phyloP scores from a whole-genome alignment of 2,888 invertebrate species.

The Girardia tigrina region DNA sequence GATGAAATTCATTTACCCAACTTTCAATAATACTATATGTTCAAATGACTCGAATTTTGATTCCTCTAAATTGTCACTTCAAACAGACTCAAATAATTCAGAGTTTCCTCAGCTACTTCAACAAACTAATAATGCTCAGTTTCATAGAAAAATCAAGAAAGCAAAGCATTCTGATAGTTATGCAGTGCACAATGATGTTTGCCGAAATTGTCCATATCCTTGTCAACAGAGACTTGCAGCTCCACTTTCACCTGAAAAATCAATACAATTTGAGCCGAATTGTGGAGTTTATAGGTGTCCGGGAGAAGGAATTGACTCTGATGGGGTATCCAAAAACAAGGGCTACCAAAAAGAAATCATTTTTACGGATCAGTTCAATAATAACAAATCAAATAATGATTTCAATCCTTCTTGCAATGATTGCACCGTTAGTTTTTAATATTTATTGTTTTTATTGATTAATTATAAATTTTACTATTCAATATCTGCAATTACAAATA shows the following conservation, averaged over 20 bases:
- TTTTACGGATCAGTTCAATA: not conserved
- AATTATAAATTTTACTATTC: not conserved
- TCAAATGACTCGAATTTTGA: not conserved
- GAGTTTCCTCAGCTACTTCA: not conserved
- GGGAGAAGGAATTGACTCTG: not conserved
- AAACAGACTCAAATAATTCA: not conserved
- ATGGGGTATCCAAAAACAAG: not conserved
- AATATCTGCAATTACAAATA: too few relatives aligned
- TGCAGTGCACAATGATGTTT: not conserved
- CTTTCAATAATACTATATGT: not conserved
- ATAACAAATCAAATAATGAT: not conserved
- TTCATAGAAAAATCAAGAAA: slow-evolving; percentile 5
- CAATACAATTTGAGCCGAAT: not conserved
- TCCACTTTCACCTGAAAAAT: not conserved
- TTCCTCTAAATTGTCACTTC: not conserved
- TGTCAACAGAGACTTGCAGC: not conserved
- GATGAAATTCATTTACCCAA: not conserved
- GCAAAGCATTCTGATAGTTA: slow-evolving; percentile 19
- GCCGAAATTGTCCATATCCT: slow-evolving; percentile 1
- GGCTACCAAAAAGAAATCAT: not conserved
- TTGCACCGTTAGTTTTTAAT: not conserved
- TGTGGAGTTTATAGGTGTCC: not conserved
- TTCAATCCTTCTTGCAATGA: not conserved
- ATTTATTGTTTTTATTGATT: too few relatives aligned
- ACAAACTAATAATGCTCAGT: not conserved